These are phyloP conservation scores for Ricordea florida DNA, from an alignment of 92 coral and sea anemone genomes.

Conservation along the genomic window DNA sequence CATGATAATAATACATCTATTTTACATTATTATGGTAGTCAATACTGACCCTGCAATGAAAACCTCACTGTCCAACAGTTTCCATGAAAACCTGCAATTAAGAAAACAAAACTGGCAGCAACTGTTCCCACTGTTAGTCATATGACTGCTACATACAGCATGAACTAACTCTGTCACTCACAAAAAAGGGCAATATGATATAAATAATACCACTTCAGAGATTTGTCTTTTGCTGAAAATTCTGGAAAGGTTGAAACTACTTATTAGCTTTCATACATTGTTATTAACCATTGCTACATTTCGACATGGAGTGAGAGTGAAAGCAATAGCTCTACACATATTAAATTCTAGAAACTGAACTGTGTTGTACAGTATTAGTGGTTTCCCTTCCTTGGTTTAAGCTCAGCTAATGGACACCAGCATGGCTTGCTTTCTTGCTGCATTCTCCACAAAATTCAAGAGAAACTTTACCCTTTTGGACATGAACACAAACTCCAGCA, in stretches of 20 bases:
- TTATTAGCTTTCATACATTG: too few relatives aligned
- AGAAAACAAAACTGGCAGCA: conserved; percentile 22
- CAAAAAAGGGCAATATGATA: background rate
- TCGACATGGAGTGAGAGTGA: too few relatives aligned
- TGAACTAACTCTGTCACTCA: background rate
- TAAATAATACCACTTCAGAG: too few relatives aligned
- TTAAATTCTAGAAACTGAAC: too few relatives aligned
- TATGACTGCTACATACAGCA: background rate
- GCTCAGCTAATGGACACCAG: background rate
- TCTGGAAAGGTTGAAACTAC: too few relatives aligned
- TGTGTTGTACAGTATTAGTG: background rate
- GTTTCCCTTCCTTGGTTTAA: background rate
- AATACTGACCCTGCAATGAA: conserved; percentile 64
- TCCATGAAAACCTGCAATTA: conserved; percentile 62
- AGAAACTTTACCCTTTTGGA: conserved; percentile 77
- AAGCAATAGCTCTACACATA: too few relatives aligned
- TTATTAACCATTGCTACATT: too few relatives aligned
- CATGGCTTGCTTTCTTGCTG: conserved; percentile 58
- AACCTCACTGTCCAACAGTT: conserved; percentile 3
- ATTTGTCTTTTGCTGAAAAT: too few relatives aligned
- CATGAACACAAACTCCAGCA: conserved; percentile 92
- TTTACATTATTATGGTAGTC: background rate
- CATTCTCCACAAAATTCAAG: conserved; percentile 88
- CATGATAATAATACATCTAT: too few relatives aligned
- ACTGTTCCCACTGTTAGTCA: conserved; percentile 17